Evolutionary conservation across 35 echinoderm and acorn worm genomes (phyloP), one percentile per base, ranked within the genome.

Genomic region (Apostichopus parvimensis): DNA sequence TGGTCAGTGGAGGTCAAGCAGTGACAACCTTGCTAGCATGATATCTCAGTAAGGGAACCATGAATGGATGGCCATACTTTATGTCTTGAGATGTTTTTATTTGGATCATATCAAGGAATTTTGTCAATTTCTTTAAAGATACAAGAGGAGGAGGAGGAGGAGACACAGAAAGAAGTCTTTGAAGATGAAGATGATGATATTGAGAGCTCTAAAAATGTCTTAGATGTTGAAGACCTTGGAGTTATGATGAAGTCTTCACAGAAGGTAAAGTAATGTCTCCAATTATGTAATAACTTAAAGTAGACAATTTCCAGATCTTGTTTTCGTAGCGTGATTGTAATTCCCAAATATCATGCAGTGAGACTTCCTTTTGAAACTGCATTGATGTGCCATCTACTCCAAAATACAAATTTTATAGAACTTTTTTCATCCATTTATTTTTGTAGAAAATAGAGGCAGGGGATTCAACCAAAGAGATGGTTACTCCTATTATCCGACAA

Each of bases 221-320:
- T 95, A n/a, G 96, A 98, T 89, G 28, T 98, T 14, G 96, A 98
- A 77, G 96, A 98, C 71, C 75, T 98, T n/a, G 96, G 96, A 20
- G 82, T 78, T 8, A 79, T 98, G 61, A 98, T 98, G 87, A 91
- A 79, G 22, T 93, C 92, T 57, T 88, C 92, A 60, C 93, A 94
- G 59, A 92, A 95, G 58, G 94, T 87, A 87, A 45, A 45, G 34
- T 45, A 45, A 45, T 45, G 34, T 45, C 34, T 45, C 34, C 34
- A 45, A 28, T 28, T 28, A 28, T 28, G 26, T 28, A 45, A 45
- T 4, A 3, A 45, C 34, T 45, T 45, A 45, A 45, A 45, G 34
- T 45, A 45, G 34, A 4, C 2, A 0, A 45, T 45, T 45, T 45
- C 34, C 34, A 4, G 34, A 45, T 45, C 0, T 45, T 45, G 3